Base-by-base conservation (phyloP, 2,113 vertebrate species). In the Beaufortia kweichowensis region DNA sequence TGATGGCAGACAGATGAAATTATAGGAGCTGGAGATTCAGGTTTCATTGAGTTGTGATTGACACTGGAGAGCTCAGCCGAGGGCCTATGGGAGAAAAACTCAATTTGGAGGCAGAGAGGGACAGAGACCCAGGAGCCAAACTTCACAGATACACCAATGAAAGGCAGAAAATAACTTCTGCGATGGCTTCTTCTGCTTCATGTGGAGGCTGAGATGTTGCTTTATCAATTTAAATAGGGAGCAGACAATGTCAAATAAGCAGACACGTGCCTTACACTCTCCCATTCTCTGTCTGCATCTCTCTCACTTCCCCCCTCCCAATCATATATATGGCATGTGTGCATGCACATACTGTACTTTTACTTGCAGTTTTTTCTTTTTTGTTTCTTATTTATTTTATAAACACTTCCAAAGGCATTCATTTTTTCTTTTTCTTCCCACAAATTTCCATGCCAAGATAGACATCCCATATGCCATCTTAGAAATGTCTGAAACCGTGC, bases 31-130 rank as follows among this genome's bases (percentile, higher is more conserved):
- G 28, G 1, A 62, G 1, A 1, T 65, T 56, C 71, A 68, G 70
- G 82, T 85, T 85, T 28, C 64, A 80, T 75, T 63, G 75, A 69
- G 8, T 71, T 21, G 74, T 73, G 85, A 87, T 83, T 75, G 75
- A 57, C 31, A 43, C 31, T 6, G 82, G 85, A 70, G 48, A 68
- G 48, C 67, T 70, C 28, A 56, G 48, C 67, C 33, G 48, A 70
- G 67, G 29, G 48, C 48, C 67, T 33, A 56, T 35, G 48, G 48
- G 67, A 56, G 31, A 56, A 69, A 69, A 70, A 70, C 67, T 70
- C 67, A 70, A 70, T 56, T 70, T 70, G 67, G 29, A 33, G 6
- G 28, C 5, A 62, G 6, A 3, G 66, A 60, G 72, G 57, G 70
- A 41, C 46, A 56, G 48, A 66, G 31, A 66, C 41, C 48, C 19